A percentile compares a stretch with the other conserved stretches of the same genome.
Evolutionary conservation across 2,113 vertebrate species (phyloP).

Genomic region (Nipponia nippon): DNA sequence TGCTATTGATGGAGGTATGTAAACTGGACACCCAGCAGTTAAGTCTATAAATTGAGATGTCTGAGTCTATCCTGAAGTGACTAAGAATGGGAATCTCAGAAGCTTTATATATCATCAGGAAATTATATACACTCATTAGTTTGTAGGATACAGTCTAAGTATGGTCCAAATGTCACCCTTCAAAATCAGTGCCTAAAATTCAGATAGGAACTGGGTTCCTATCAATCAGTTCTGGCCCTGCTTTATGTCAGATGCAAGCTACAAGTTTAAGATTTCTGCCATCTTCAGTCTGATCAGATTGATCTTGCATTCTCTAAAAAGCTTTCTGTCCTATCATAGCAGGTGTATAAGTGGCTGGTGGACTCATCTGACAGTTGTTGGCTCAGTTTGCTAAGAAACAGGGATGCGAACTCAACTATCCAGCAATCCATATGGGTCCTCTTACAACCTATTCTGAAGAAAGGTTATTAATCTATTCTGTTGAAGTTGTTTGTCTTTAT

Average conservation of each 20-base stretch:
- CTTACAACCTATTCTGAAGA: background rate
- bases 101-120: background rate
- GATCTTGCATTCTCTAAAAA: background rate
- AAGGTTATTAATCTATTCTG: background rate
- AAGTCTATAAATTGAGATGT: background rate
- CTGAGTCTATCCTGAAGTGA: background rate
- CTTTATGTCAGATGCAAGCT: background rate
- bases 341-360: background rate
- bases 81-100: background rate
- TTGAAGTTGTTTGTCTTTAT: background rate
- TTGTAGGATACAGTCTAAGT: background rate
- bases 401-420: background rate
- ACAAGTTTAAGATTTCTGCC: background rate
- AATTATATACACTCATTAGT: background rate
- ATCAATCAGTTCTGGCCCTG: background rate
- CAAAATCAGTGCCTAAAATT: background rate
- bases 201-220: background rate
- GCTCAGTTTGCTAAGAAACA: background rate
- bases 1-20: background rate
- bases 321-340: background rate
- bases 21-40: background rate
- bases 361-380: background rate
- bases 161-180: background rate
- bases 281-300: background rate
- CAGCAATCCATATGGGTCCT: background rate